Evolutionary conservation across 2,797 vertebrate genomes (phyloP), one percentile per base, ranked within the genome.

Genomic region (Ateles fusciceps): DNA sequence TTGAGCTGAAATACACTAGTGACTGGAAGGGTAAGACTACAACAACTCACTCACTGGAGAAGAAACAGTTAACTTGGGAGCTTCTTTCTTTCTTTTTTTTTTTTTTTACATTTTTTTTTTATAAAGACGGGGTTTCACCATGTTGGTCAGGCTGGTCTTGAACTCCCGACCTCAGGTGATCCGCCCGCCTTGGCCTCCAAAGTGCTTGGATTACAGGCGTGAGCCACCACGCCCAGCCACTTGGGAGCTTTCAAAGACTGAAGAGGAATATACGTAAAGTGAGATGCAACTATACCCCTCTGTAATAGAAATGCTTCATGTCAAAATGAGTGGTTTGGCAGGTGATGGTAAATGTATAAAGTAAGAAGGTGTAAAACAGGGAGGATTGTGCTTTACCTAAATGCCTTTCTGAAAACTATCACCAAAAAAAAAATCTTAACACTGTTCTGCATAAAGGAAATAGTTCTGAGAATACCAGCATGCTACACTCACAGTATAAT

Each of bases 1-100:
- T 85, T 96, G 72, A 90, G 24, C 59, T 96, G 91, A 92, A 84
- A 94, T 75, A 83, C 11, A 68, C 24, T 79, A 44, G 59, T 46
- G 15, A 87, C 36, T 96, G 33, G 89, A 79, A 91, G 68, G 89
- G 84, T 71, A 71, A 95, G 68, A 91, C n/a, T n/a, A 93, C 46
- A 92, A 75, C n/a, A 93, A 46, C 17, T 91, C 89, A 88, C 44
- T 89, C 89, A 88, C 57, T 92, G 22, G 64, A 95, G 30, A 89
- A 85, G 61, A 78, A 48, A 74, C 1, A 59, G 14, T 75, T 81
- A 94, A 90, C 26, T 39, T 44, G 75, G 44, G 74, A 93, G 57
- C 39, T 85, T 36, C 36, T 36, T 36, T 36, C 36, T 36, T 36
- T 36, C 36, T 36, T 36, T 36, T 2, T 36, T 36, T 36, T 36